phyloP scores from a whole-genome alignment of 2,797 vertebrate species.

The Sarcoramphus papa region DNA sequence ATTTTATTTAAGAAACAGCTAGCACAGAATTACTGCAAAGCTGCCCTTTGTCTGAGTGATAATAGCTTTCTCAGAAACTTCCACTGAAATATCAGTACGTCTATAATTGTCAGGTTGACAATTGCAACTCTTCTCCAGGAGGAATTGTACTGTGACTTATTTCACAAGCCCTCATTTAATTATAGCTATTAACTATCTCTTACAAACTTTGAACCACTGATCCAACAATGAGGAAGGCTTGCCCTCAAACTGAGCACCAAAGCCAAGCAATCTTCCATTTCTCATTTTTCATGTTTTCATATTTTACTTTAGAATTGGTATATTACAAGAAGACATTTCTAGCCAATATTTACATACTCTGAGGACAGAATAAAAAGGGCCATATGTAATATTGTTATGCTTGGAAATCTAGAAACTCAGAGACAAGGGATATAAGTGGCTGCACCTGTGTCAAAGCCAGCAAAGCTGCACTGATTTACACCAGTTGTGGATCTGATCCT shows the following conservation, averaged over 20 bases:
- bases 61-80: constrained; percentile 25
- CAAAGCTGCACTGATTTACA: not conserved
- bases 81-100: constrained; percentile 7
- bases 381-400: not conserved
- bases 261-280: not conserved
- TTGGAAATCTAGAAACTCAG: not conserved
- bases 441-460: not conserved
- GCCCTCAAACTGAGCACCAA: not conserved
- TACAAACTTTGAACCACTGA: not conserved
- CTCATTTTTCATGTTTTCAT: not conserved
- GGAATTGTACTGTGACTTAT: not conserved
- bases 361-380: not conserved
- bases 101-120: constrained; percentile 26
- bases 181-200: not conserved
- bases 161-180: not conserved
- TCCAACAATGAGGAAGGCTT: not conserved
- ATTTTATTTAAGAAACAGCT: constrained; percentile 8
- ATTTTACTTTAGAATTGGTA: not conserved
- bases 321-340: not conserved
- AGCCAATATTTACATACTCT: not conserved
- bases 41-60: constrained; percentile 36
- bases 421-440: not conserved
- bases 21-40: not conserved
- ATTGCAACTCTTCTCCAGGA: not conserved
- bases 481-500: not conserved